Evolutionary conservation across 2,113 vertebrate species (phyloP).

Genomic region (Brachyhypopomus occidentalis): DNA sequence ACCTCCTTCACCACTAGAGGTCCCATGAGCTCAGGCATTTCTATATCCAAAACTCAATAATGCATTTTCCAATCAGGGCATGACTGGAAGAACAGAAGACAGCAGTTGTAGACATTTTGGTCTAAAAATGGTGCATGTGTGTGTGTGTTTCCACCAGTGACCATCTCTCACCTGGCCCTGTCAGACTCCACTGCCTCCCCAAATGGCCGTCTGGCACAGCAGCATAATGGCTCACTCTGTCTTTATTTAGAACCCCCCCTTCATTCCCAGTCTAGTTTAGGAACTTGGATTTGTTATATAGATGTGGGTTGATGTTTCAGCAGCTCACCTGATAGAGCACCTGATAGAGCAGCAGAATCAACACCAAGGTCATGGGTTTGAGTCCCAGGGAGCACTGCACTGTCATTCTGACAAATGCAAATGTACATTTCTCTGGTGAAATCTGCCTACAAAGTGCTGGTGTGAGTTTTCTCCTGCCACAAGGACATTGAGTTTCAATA

Average conservation of each 20-base stretch:
- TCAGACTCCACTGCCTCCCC: conserved; percentile 17
- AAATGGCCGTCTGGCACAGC: conserved; percentile 13
- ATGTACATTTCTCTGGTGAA: no score
- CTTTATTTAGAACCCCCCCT: conserved; percentile 4
- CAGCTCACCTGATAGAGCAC: no score
- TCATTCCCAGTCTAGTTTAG: conserved; percentile 25
- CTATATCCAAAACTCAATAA: not conserved
- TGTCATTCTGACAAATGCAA: no score
- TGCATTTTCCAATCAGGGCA: not conserved
- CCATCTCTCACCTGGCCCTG: not conserved
- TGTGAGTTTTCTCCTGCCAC: not conserved
- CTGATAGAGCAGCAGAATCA: no score
- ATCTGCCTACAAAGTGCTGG: no score
- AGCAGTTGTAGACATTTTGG: not conserved
- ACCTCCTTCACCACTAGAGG: conserved; percentile 14
- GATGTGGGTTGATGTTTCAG: not conserved
- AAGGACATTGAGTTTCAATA: not conserved
- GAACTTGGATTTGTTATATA: not conserved
- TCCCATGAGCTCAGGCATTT: not conserved
- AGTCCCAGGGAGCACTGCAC: no score
- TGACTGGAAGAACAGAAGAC: not conserved
- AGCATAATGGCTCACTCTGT: conserved; percentile 31
- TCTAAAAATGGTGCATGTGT: not conserved
- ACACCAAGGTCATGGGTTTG: no score
- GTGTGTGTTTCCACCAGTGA: not conserved